Base-by-base conservation (phyloP, 1,140 invertebrate species). In the Plodia interpunctella region DNA sequence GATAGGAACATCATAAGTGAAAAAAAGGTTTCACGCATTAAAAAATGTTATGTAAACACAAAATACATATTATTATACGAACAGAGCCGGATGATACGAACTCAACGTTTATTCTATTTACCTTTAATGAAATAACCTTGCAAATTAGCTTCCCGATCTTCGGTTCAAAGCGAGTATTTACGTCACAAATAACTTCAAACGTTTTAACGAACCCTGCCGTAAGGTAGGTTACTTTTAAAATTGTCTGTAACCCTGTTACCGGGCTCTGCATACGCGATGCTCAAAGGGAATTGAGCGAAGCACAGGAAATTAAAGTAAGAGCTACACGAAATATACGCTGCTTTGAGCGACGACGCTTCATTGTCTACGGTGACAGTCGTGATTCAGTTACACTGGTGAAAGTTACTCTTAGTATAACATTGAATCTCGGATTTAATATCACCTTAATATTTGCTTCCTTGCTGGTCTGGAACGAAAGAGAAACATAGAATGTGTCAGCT, bases 231-330 rank as follows among this genome's bases (percentile, higher is more conserved):
- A 25, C 21, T 53, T 53, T 53, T 21, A 53, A 51, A 53, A 25
- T 53, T 25, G 51, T 2, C 51, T 53, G 19, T n/a, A 21, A 25
- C 51, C 51, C 51, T 53, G 51, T 53, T 53, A 53, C 2, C 51
- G 20, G 49, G 21, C 55, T 56, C 38, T 56, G 38, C 38, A 56
- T 56, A 56, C 55, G 18, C 32, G 32, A 44, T 35, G 55, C 35
- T 56, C 55, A 56, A 56, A 56, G 38, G 55, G 32, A 56, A 49
- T 25, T 25, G 21, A 56, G 19, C 38, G 55, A 32, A 56, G 55
- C 25, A 56, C 21, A 32, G 55, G 55, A 56, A 49, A 56, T 56
- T 56, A 49, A 49, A 56, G 55, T 55, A 55, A 55, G 20, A 51
- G 44, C 30, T 32, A 5, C 30, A 9, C 4, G 9, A 32, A 1